Percentiles rank a stretch among this genome's conserved stretches.
Conservation (phyloP, 2,113 vertebrate genomes). For the Cettia cetti region DNA sequence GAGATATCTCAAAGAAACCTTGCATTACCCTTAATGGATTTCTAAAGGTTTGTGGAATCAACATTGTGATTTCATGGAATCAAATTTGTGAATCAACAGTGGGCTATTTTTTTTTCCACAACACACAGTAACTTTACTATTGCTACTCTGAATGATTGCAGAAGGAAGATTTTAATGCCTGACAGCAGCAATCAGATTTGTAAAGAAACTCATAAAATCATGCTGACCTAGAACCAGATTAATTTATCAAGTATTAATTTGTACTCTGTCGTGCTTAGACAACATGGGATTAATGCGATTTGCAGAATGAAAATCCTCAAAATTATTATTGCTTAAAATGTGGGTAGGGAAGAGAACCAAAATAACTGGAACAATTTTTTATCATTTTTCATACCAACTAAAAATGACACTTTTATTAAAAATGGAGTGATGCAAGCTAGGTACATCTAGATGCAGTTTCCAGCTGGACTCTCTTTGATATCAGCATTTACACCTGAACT, state of each 20-base stretch:
- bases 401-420: background rate
- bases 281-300: background rate
- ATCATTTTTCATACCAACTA: background rate
- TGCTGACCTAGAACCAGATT: background rate
- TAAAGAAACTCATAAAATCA: background rate
- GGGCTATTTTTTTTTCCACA: background rate
- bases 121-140: background rate
- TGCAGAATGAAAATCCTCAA: background rate
- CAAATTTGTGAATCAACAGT: background rate
- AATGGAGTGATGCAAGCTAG: background rate
- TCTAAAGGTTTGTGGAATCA: background rate
- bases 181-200: background rate
- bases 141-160: background rate
- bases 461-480: background rate
- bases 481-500: background rate
- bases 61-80: background rate
- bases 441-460: background rate
- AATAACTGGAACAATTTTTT: background rate
- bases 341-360: background rate
- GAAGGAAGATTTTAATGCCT: background rate
- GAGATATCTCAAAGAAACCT: background rate
- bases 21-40: background rate
- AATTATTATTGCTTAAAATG: background rate
- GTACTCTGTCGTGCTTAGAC: background rate
- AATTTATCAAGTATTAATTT: background rate